A percentile compares a stretch with the other conserved stretches of the same genome.
phyloP scores from a whole-genome alignment of 2,113 vertebrate species.

The Pterocles burchelli region DNA sequence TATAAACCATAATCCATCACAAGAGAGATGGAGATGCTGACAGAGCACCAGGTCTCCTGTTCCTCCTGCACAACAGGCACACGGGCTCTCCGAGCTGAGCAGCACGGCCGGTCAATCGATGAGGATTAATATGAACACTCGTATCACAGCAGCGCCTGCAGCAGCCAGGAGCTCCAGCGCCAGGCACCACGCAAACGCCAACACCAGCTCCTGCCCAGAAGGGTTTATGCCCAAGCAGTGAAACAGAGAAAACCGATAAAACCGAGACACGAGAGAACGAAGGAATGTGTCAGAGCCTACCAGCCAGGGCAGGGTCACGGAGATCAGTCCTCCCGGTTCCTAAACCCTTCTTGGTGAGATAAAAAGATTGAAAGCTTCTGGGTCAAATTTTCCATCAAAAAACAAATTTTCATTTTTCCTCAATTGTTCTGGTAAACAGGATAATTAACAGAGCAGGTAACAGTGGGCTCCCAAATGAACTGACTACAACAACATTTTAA shows the following conservation, averaged over 20 bases:
- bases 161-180: background rate
- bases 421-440: background rate
- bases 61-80: background rate
- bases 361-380: background rate
- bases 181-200: background rate
- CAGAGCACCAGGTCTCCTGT: background rate
- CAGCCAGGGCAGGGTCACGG: background rate
- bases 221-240: background rate
- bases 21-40: background rate
- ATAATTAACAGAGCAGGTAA: background rate
- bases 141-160: background rate
- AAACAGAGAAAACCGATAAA: background rate
- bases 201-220: background rate
- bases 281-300: accelerated
- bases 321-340: background rate
- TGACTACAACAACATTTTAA: background rate
- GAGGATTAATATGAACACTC: background rate
- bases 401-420: background rate
- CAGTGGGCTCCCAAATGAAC: background rate
- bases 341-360: background rate
- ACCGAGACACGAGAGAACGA: background rate
- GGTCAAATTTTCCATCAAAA: background rate
- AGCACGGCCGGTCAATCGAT: conserved; percentile 7
- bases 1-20: background rate
- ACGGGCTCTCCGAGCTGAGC: background rate